Base-by-base conservation (phyloP, 2,888 invertebrate species). In the Phengaris alcon region DNA sequence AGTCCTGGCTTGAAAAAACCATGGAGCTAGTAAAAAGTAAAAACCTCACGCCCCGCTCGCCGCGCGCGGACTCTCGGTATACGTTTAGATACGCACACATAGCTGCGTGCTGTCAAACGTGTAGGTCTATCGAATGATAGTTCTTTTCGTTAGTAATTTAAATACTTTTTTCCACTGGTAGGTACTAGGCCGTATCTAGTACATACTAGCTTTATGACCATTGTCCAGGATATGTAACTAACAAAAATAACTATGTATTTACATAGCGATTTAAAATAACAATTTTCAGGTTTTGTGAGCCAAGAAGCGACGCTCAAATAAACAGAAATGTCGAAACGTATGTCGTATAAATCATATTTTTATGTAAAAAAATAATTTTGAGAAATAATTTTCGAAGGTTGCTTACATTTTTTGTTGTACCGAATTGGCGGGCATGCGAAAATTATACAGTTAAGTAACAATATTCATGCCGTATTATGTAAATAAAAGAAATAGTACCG, bases 381-480 rank as follows among this genome's bases (percentile, higher is more conserved):
- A n/a, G n/a, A 69, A 48, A 48, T 15, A 59, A 4, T 68, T 46
- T 8, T 68, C n/a, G 12, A 46, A 68, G 68, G 46, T 46, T n/a
- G 46, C 13, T n/a, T 68, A n/a, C 3, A 68, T 8, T 15, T 69
- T 51, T 10, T 15, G 8, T 3, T 48, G 6, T 15, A 48, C 8
- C 51, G 35, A 64, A 64, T 35, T 35, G 64, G 6, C 64, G 35
- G 10, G 35, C 12, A 64, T 64, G 22, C 64, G 6, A 64, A 64
- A 64, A 35, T 64, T 64, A 59, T 59, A 64, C 64, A 64, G 64
- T 64, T 64, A 64, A 64, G 35, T 64, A 64, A 12, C 12, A 64
- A 12, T 64, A 44, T 35, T 64, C 12, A 10, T 35, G 22, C 6
- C 22, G 22, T 22, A 22, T 22, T 22, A 22, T 22, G 22, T 22